Conservation (phyloP, 2,888 invertebrate genomes). For the Drosophila austrosaltans region DNA sequence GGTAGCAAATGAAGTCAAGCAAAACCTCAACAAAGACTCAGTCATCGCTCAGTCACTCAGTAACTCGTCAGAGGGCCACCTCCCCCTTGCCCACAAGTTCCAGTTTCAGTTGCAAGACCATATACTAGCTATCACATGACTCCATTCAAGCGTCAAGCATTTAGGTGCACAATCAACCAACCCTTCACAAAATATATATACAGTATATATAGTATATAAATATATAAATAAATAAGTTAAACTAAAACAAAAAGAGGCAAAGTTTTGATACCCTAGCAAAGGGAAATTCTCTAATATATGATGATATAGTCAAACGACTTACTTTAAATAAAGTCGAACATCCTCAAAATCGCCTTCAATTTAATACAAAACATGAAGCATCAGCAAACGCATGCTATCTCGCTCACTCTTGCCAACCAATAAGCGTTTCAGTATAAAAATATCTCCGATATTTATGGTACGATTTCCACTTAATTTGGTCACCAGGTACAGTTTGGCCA, state of each 20-base stretch:
- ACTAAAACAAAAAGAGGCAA: constrained; percentile 5
- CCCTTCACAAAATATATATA: constrained; percentile 19
- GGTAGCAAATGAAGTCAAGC: constrained; percentile 65
- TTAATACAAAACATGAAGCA: too few relatives aligned
- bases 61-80: constrained; percentile 48
- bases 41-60: constrained; percentile 52
- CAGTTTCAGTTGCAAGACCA: constrained; percentile 47
- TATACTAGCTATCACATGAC: constrained; percentile 66
- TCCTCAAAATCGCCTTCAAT: too few relatives aligned
- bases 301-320: too few relatives aligned
- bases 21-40: constrained; percentile 58
- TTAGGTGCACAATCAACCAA: constrained; percentile 34
- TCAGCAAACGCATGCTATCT: too few relatives aligned
- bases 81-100: constrained; percentile 29
- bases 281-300: not conserved
- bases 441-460: too few relatives aligned
- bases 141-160: constrained; percentile 71
- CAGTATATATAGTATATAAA: too few relatives aligned
- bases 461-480: too few relatives aligned
- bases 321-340: too few relatives aligned
- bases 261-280: not conserved
- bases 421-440: too few relatives aligned
- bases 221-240: constrained; percentile 10
- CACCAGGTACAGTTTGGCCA: too few relatives aligned
- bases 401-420: too few relatives aligned